Percentiles rank a stretch among this genome's conserved stretches.
Evolutionary conservation across 2,888 invertebrate genomes (phyloP).

Genomic region (Bugulina stolonifera): DNA sequence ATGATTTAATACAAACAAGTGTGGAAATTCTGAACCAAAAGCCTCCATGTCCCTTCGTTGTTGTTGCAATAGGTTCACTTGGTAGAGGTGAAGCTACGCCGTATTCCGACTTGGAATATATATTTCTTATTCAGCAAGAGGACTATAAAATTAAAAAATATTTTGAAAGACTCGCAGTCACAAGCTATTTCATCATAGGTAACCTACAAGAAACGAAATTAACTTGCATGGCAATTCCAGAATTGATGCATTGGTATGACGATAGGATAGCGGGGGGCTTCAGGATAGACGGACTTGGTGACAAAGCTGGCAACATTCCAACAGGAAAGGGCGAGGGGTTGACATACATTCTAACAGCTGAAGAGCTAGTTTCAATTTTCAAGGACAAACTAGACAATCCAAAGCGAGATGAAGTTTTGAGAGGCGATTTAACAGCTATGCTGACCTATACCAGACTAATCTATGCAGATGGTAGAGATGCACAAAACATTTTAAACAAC

Average conservation of each 20-base stretch:
- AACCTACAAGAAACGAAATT: slow-evolving; percentile 9
- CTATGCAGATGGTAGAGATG: too few relatives aligned
- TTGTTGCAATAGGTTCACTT: neutral
- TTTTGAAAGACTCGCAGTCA: slow-evolving; percentile 10
- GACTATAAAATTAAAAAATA: neutral
- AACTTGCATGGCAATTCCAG: neutral
- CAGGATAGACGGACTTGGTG: neutral
- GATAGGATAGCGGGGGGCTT: neutral
- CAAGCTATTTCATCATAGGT: slow-evolving; percentile 7
- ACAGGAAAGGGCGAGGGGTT: neutral
- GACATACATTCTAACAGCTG: neutral
- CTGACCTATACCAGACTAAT: neutral
- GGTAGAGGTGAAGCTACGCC: slow-evolving; percentile 15
- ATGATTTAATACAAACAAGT: neutral
- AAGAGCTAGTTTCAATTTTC: neutral
- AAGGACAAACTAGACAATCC: neutral
- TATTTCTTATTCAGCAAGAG: neutral
- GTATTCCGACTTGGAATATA: slow-evolving; percentile 17
- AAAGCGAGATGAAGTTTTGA: neutral
- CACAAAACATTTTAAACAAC: too few relatives aligned
- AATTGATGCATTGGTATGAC: neutral
- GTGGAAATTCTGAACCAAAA: neutral
- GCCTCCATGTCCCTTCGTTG: neutral
- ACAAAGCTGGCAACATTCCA: neutral
- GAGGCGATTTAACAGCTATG: neutral